Base-by-base conservation (phyloP, 37 sponge, comb jelly and placozoan genomes). In the Crambe crambe region DNA sequence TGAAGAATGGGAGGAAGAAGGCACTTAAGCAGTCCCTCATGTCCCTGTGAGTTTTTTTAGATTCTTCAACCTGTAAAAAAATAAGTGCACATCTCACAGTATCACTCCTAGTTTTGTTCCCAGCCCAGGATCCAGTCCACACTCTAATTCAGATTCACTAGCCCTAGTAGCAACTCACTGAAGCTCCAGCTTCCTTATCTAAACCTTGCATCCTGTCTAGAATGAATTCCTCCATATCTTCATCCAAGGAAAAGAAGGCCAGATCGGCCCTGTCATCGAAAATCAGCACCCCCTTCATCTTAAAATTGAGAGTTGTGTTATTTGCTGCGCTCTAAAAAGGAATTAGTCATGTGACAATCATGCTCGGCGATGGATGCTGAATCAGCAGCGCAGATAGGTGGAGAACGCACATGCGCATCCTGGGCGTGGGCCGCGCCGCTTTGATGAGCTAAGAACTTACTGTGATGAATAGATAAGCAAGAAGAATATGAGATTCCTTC, bases 271-370 rank as follows among this genome's bases (percentile, higher is more conserved):
- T 32, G 54, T 89, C 76, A 69, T 84, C 74, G 41, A 89, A 70
- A 0, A 89, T 74, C 15, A 89, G 61, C 54, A 89, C 51, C 34
- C 76, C 90, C 66, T 80, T 89, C 89, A 89, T 89, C 23, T 56
- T 79, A 4, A 6, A 22, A n/a, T n/a, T n/a, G n/a, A n/a, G n/a
- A n/a, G n/a, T 10, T 30, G 70, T n/a, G 70, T 23, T 1, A 27
- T 41, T 70, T 35, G 38, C 42, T 70, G 38, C 44, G 38, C 44
- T 35, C 4, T 38, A 70, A 41, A 18, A 42, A 70, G 71, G 25
- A 29, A n/a, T 36, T 34, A 3, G n/a, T n/a, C n/a, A n/a, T n/a
- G n/a, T n/a, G n/a, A n/a, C n/a, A n/a, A n/a, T n/a, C n/a, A n/a
- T n/a, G n/a, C n/a, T n/a, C n/a, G n/a, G n/a, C n/a, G n/a, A n/a